A percentile compares a stretch with the other conserved stretches of the same genome.
phyloP scores from a whole-genome alignment of 2,797 vertebrate species.

The Setipinna tenuifilis region DNA sequence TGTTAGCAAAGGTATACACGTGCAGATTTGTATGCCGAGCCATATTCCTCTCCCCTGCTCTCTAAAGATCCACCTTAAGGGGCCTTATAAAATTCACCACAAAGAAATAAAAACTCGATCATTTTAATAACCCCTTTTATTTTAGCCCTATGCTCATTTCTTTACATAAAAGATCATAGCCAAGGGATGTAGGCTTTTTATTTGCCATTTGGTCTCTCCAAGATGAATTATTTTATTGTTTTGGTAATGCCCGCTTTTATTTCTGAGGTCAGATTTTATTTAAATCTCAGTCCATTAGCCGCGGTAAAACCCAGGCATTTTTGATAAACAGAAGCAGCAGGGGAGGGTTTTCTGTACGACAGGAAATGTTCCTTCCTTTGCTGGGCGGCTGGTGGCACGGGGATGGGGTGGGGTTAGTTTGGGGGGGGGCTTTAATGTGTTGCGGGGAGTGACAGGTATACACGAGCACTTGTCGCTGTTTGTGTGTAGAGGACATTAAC shows the following conservation, averaged over 20 bases:
- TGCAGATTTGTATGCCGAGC: not conserved
- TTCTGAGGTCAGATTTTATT: slow-evolving; percentile 93
- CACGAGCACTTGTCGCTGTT: slow-evolving; percentile 76
- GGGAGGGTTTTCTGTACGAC: slow-evolving; percentile 82
- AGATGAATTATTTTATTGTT: slow-evolving; percentile 89
- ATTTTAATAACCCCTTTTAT: slow-evolving; percentile 51
- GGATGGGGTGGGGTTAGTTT: too few species aligned
- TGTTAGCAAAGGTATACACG: not conserved
- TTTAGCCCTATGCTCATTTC: slow-evolving; percentile 70
- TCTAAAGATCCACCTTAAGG: slow-evolving; percentile 48
- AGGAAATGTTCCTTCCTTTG: slow-evolving; percentile 71
- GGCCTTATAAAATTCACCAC: slow-evolving; percentile 17
- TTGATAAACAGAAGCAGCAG: slow-evolving; percentile 97
- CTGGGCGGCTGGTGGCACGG: too few species aligned
- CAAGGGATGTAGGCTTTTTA: slow-evolving; percentile 83
- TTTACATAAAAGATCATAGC: slow-evolving; percentile 84
- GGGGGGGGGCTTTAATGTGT: slow-evolving; percentile 75
- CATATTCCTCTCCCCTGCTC: not conserved
- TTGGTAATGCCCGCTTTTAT: slow-evolving; percentile 88
- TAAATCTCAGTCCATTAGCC: slow-evolving; percentile 93
- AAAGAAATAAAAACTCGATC: slow-evolving; percentile 35
- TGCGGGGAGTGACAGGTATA: slow-evolving; percentile 89
- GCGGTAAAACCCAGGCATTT: slow-evolving; percentile 81
- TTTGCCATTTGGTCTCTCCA: slow-evolving; percentile 79
- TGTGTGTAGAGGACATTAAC: slow-evolving; percentile 79